phyloP scores from a whole-genome alignment of 2,113 vertebrate genomes.

The Neodontobutis hainanensis region DNA sequence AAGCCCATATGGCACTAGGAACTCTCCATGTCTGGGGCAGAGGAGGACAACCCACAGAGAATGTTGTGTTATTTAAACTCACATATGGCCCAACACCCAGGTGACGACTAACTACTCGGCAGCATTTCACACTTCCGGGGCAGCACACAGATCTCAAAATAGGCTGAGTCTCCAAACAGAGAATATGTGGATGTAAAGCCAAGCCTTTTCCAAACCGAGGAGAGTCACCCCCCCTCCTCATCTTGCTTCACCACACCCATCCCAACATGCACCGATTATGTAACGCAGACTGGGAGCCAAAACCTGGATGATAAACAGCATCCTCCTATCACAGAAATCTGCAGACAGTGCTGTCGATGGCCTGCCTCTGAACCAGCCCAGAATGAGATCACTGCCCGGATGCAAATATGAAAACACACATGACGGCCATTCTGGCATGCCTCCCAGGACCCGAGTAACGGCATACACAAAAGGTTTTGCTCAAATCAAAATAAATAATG shows the following conservation, averaged over 20 bases:
- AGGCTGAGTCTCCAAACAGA: neutral
- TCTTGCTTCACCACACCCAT: slow-evolving; percentile 43
- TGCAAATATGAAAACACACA: slow-evolving; percentile 31
- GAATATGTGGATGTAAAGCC: slow-evolving; percentile 12
- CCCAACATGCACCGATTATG: slow-evolving; percentile 44
- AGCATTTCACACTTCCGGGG: slow-evolving; percentile 5
- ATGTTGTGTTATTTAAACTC: slow-evolving; percentile 13
- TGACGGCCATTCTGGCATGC: neutral
- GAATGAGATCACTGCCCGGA: slow-evolving; percentile 20
- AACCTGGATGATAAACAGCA: slow-evolving; percentile 32
- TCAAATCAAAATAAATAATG: neutral
- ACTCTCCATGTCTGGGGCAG: too few species aligned
- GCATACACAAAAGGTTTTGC: neutral
- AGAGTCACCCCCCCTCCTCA: slow-evolving; percentile 17
- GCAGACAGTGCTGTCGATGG: slow-evolving; percentile 23
- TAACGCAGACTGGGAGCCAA: slow-evolving; percentile 39
- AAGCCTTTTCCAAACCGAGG: slow-evolving; percentile 12
- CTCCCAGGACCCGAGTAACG: neutral
- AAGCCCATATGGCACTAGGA: too few species aligned
- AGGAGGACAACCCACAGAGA: neutral
- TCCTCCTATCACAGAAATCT: slow-evolving; percentile 39
- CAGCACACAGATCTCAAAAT: neutral
- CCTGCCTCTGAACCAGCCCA: neutral
- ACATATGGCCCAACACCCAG: slow-evolving; percentile 36
- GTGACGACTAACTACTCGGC: slow-evolving; percentile 14